Base-by-base conservation (phyloP, 2,888 invertebrate species). In the Glyphotaelius pellucidus region DNA sequence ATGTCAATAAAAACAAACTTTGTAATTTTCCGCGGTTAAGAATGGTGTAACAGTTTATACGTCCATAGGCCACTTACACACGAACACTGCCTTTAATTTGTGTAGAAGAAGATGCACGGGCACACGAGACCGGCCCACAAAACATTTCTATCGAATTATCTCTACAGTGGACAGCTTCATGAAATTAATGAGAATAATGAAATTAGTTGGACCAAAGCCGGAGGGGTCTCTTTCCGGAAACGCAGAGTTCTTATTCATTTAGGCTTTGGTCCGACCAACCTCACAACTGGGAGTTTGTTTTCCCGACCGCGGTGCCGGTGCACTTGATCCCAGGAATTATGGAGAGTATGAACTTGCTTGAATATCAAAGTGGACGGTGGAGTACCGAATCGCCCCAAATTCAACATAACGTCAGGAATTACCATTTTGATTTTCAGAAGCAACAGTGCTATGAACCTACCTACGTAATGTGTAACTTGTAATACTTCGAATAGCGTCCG, bases 171-270 rank as follows among this genome's bases (percentile, higher is more conserved):
- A 7, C n/a, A 67, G 25, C 25, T 25, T n/a, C 67, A 67, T 9
- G n/a, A n/a, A 67, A 42, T 42, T 42, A 42, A 25, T n/a, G 25
- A 67, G 25, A 67, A 67, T 67, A 67, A 67, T 67, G 67, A 25
- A 67, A 67, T 67, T n/a, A 67, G 67, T 67, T 67, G 25, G 9
- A n/a, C 67, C 67, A 25, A 67, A 67, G 67, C 67, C 67, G 9
- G 25, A n/a, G 67, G 25, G 25, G 67, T 67, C 25, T 67, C 25
- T 25, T 67, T 67, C 67, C n/a, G 67, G 25, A n/a, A 67, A 67
- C 19, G 84, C 84, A 31, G 25, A 84, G 84, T 84, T 84, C 84
- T 84, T 38, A 38, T 84, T 38, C 84, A 38, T 84, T 84, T 84
- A 84, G 84, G 67, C 25, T 67, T 67, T 67, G n/a, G 25, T 47